phyloP scores from a whole-genome alignment of 2,797 vertebrate genomes.

The Acropternis orthonyx region DNA sequence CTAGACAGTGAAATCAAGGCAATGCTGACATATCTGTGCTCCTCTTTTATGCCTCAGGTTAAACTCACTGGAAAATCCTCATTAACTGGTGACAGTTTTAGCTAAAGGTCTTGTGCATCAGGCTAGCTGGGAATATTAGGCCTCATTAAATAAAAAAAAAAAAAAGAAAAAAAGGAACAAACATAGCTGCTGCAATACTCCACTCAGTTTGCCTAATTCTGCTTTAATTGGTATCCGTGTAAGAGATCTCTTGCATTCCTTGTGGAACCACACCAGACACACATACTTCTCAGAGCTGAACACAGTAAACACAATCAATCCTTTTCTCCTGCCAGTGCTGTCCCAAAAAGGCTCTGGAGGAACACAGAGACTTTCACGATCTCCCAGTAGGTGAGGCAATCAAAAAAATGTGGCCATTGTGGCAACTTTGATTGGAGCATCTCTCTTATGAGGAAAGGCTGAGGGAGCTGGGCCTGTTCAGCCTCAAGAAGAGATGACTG shows the following conservation, averaged over 20 bases:
- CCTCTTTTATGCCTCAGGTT: not conserved
- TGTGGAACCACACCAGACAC: not conserved
- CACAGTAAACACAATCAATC: not conserved
- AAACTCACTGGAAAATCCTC: conserved; percentile 32
- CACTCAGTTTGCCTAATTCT: conserved; percentile 6
- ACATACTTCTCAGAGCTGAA: not conserved
- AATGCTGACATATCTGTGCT: not conserved
- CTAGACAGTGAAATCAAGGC: not conserved
- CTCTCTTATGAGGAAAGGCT: not conserved
- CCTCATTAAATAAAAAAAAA: conserved; percentile 52
- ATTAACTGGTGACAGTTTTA: conserved; percentile 43
- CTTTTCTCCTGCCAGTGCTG: not conserved
- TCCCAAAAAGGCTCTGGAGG: not conserved
- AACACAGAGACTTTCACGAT: not conserved
- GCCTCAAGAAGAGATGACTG: fast-evolving
- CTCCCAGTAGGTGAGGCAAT: not conserved
- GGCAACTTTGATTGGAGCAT: not conserved
- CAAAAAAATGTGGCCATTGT: not conserved
- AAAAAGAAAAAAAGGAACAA: not conserved
- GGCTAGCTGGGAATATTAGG: conserved; percentile 35
- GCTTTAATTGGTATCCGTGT: not conserved
- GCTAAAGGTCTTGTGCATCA: not conserved
- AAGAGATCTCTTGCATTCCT: not conserved
- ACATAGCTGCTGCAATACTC: conserved; percentile 2
- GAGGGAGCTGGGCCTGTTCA: not conserved